Conservation (phyloP, 1,140 invertebrate species). For the Bombus affinis region DNA sequence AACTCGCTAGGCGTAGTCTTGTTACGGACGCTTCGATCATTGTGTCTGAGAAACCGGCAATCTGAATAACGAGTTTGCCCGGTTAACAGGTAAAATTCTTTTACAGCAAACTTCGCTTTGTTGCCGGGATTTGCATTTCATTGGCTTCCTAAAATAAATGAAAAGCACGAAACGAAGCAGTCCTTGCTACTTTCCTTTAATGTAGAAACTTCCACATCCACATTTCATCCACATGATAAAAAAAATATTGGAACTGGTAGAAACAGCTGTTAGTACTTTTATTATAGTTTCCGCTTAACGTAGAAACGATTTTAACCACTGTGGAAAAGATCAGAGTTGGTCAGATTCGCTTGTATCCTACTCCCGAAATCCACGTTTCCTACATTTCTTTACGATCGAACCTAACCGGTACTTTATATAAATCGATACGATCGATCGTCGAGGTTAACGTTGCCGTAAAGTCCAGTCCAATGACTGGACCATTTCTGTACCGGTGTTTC, state of each 20-base stretch:
- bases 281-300: background rate
- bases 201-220: too few relatives aligned
- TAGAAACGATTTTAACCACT: background rate
- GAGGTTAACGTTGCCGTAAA: background rate
- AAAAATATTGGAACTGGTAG: background rate
- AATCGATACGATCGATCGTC: constrained; percentile 9
- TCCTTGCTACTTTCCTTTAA: background rate
- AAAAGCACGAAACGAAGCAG: background rate
- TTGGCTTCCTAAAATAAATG: background rate
- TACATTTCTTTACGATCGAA: background rate
- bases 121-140: background rate
- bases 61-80: too few relatives aligned
- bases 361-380: background rate
- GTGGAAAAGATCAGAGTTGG: background rate
- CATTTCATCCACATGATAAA: background rate
- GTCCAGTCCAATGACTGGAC: background rate
- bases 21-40: too few relatives aligned
- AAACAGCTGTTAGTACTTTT: background rate
- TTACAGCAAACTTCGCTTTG: background rate
- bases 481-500: background rate
- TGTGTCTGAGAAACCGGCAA: too few relatives aligned
- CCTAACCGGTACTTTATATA: too few relatives aligned
- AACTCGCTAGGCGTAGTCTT: too few relatives aligned
- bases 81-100: background rate
- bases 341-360: background rate